Evolutionary conservation across 1,140 invertebrate genomes (phyloP).

Genomic region (Ylistrum balloti): DNA sequence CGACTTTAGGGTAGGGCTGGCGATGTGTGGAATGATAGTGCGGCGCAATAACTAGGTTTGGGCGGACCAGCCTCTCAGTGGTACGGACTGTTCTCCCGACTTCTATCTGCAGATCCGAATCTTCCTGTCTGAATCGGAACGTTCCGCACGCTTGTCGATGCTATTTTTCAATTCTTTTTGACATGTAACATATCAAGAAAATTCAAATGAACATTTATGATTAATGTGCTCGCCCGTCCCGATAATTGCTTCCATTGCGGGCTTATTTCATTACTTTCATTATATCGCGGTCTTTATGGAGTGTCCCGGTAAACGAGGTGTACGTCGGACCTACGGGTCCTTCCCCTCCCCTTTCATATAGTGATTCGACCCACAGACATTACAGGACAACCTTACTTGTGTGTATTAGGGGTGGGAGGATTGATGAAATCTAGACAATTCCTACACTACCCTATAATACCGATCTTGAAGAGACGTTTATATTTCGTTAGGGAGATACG

Average conservation of each 20-base stretch:
- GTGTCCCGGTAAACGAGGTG: conserved; percentile 37
- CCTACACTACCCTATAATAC: neutral
- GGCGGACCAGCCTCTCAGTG: conserved; percentile 8
- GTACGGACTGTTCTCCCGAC: neutral
- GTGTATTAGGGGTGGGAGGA: neutral
- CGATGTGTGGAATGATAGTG: conserved; percentile 2
- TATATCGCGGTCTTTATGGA: conserved; percentile 8
- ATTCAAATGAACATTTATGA: conserved; percentile 40
- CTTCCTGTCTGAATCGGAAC: neutral
- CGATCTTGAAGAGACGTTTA: conserved; percentile 12
- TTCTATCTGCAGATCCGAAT: conserved; percentile 8
- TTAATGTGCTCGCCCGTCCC: conserved; percentile 25
- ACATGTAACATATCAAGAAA: conserved; percentile 35
- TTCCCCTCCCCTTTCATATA: neutral
- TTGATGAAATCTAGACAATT: conserved; percentile 29
- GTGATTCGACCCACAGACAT: neutral
- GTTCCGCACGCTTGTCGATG: conserved; percentile 30
- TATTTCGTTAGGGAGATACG: conserved; percentile 38
- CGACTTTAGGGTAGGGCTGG: conserved; percentile 3
- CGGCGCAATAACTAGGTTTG: neutral
- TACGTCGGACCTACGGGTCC: neutral
- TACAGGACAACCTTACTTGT: neutral
- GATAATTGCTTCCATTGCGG: conserved; percentile 33
- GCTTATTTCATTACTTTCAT: conserved; percentile 36
- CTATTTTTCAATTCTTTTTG: conserved; percentile 40